Evolutionary conservation across 2,113 vertebrate species (phyloP).

Genomic region (Puffinus mauretanicus): DNA sequence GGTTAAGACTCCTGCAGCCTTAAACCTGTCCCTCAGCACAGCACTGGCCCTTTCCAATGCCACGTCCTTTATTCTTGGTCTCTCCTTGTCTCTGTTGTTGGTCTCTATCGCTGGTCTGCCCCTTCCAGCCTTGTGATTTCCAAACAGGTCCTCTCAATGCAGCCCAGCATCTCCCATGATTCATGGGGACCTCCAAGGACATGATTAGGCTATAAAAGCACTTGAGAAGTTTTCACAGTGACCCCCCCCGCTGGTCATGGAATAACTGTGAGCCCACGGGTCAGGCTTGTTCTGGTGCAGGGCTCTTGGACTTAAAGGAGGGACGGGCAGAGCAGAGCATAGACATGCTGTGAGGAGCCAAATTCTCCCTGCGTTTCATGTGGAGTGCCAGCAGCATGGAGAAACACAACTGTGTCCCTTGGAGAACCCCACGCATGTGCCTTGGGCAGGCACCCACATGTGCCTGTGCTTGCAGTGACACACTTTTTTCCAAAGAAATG

Average conservation of each 20-base stretch:
- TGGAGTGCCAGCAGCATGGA: background rate
- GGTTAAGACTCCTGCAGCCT: background rate
- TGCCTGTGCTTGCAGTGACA: background rate
- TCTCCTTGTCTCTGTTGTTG: background rate
- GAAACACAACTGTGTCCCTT: accelerated
- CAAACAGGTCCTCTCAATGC: background rate
- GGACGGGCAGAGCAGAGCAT: background rate
- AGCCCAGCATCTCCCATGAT: background rate
- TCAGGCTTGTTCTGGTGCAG: background rate
- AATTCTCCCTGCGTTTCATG: background rate
- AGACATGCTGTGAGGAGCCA: background rate
- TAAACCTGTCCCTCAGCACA: background rate
- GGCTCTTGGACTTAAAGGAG: background rate
- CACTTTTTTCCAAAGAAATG: background rate
- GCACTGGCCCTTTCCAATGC: background rate
- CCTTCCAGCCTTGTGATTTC: background rate
- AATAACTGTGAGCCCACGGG: background rate
- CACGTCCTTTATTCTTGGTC: accelerated
- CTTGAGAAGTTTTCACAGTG: background rate
- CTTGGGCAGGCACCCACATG: background rate
- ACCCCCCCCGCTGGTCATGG: accelerated
- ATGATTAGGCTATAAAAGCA: background rate
- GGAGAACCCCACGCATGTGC: background rate
- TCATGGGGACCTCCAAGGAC: background rate
- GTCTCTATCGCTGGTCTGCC: background rate